These are phyloP conservation scores for Calephelis virginiensis DNA, from an alignment of 1,140 invertebrate genomes.

Conservation along the genomic window DNA sequence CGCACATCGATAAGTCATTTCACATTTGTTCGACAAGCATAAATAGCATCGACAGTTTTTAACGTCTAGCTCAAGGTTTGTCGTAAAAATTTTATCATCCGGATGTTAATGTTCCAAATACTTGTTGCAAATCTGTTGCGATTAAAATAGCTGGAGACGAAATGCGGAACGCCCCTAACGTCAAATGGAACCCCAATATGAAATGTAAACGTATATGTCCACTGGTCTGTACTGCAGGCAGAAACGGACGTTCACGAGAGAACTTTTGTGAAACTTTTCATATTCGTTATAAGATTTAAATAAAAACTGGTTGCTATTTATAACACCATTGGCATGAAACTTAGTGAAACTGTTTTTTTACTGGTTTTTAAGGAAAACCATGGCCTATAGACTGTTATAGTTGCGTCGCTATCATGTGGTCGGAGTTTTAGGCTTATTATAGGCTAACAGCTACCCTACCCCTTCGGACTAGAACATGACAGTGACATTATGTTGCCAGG, in stretches of 20 bases:
- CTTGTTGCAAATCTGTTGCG: constrained; percentile 21
- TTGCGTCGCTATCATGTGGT: too few species aligned
- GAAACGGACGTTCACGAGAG: background rate
- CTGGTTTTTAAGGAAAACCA: too few species aligned
- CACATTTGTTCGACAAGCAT: constrained; percentile 10
- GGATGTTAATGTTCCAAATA: constrained; percentile 26
- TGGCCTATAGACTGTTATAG: too few species aligned
- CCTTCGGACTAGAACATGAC: too few species aligned
- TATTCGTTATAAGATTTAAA: too few species aligned
- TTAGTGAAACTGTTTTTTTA: too few species aligned
- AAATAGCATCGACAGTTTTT: constrained; percentile 23
- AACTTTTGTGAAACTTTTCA: background rate
- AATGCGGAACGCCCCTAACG: constrained; percentile 13
- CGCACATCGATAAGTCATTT: constrained; percentile 6
- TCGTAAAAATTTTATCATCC: constrained; percentile 25
- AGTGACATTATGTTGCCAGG: too few species aligned
- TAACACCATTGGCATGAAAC: too few species aligned
- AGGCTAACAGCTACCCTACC: too few species aligned
- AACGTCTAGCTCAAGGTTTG: constrained; percentile 20
- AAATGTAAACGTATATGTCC: constrained; percentile 44
- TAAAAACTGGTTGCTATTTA: too few species aligned
- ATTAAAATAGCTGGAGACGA: constrained; percentile 34
- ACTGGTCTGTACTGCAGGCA: background rate
- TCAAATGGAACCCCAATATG: constrained; percentile 55
- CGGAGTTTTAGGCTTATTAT: too few species aligned